Evolutionary conservation across 2,888 invertebrate genomes (phyloP), one percentile per base, ranked within the genome.

Genomic region (Digitonthophagus gazella): DNA sequence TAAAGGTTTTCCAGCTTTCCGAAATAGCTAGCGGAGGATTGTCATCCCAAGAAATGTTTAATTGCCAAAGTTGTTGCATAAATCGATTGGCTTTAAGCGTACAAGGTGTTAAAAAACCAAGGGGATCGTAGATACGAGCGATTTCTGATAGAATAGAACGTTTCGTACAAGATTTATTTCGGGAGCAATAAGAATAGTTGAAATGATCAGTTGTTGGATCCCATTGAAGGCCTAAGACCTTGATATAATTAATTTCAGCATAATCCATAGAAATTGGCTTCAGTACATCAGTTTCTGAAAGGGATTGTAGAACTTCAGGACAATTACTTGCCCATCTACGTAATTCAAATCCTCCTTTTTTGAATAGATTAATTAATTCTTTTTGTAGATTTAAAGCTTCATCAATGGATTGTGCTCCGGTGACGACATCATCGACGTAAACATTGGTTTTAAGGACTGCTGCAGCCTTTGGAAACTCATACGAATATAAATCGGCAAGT

Each of bases 81-180:
- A 75, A 22, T 15, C 73, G 58, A 69, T 75, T 76, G n/a, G 72
- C 73, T 56, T 57, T 68, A 15, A 76, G 71, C 14, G 67, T 74
- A 5, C 66, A 22, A 58, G 74, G 73, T 20, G 71, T 61, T 44
- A 76, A 54, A 19, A 76, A 65, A 5, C 74, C 75, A 28, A 76
- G 64, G 15, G 72, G 75, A 67, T 76, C 76, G 68, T 72, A 76
- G 2, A 75, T 72, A 69, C 72, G 71, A 3, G 71, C 67, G 18
- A 72, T 71, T 68, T 63, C 73, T 72, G n/a, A n/a, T n/a, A n/a
- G n/a, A n/a, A n/a, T n/a, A n/a, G n/a, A n/a, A n/a, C n/a, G n/a
- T n/a, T n/a, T n/a, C n/a, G n/a, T n/a, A n/a, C n/a, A n/a, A n/a
- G n/a, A n/a, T n/a, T n/a, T n/a, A n/a, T n/a, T n/a, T n/a, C n/a